Conservation (phyloP, 2,113 vertebrate species). For the Tylochromis polylepis region DNA sequence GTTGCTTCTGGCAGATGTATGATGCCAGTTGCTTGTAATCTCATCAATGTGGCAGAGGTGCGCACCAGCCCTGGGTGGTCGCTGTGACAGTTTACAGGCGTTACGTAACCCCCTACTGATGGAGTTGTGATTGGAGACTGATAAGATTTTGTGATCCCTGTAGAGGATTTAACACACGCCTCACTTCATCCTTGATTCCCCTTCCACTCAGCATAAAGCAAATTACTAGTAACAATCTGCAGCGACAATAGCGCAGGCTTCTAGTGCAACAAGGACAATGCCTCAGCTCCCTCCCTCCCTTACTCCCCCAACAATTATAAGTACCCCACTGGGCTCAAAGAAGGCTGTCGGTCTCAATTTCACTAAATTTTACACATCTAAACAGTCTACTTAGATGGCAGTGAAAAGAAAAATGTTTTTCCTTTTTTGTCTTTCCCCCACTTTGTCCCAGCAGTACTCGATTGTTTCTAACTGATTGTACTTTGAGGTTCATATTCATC, state of each 20-base stretch:
- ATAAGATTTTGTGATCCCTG: conserved; percentile 65
- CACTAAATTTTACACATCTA: conserved; percentile 48
- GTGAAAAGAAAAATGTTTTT: conserved; percentile 64
- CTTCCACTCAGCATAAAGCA: conserved; percentile 62
- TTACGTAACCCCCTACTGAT: conserved; percentile 53
- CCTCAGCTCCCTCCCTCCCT: conserved; percentile 40
- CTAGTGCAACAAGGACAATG: conserved; percentile 50
- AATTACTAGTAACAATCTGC: conserved; percentile 64
- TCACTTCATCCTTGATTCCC: conserved; percentile 52
- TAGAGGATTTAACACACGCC: conserved; percentile 51
- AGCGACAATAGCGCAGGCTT: conserved; percentile 13
- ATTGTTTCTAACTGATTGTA: conserved; percentile 66
- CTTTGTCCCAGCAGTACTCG: conserved; percentile 36
- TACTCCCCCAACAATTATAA: conserved; percentile 65
- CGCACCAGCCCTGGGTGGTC: conserved; percentile 43
- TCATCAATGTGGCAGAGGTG: conserved; percentile 19
- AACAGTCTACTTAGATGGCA: conserved; percentile 44
- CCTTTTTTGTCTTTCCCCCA: conserved; percentile 38
- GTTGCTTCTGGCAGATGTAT: not conserved
- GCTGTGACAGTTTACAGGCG: conserved; percentile 6
- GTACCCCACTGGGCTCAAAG: conserved; percentile 65
- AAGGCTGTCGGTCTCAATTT: conserved; percentile 65
- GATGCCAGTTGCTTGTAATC: conserved; percentile 35
- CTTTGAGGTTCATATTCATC: conserved; percentile 53
- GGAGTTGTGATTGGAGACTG: conserved; percentile 55